Evolutionary conservation across 2,888 invertebrate genomes (phyloP).

Genomic region (Incurvaria masculella): DNA sequence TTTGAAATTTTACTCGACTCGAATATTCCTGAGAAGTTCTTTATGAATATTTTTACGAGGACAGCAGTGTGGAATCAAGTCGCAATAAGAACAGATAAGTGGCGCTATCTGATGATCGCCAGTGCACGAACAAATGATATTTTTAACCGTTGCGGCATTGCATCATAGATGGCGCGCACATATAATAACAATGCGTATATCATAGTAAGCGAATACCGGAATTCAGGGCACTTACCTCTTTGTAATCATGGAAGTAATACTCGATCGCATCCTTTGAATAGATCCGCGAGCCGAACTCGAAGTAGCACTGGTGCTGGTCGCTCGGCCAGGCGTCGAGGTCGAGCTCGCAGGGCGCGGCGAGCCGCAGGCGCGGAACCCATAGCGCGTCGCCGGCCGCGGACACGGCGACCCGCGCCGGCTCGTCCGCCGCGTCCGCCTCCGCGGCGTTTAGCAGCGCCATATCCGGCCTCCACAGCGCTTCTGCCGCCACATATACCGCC

Average conservation of each 20-base stretch:
- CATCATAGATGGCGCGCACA: too few relatives aligned
- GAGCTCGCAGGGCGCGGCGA: slow-evolving; percentile 30
- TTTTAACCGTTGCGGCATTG: not conserved
- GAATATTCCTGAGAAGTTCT: too few relatives aligned
- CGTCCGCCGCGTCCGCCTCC: slow-evolving; percentile 57
- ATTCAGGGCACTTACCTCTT: slow-evolving; percentile 3
- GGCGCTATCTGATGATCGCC: not conserved
- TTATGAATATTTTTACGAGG: too few relatives aligned
- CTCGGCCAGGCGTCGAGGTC: slow-evolving; percentile 68
- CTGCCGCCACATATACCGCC: slow-evolving; percentile 59
- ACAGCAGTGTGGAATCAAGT: too few relatives aligned
- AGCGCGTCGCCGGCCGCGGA: slow-evolving; percentile 60
- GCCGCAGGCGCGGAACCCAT: slow-evolving; percentile 24
- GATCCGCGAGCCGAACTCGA: slow-evolving; percentile 74
- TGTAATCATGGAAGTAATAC: not conserved
- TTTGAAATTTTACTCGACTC: too few relatives aligned
- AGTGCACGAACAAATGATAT: not conserved
- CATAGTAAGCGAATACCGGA: too few relatives aligned
- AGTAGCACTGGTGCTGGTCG: slow-evolving; percentile 64
- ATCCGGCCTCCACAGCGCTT: slow-evolving; percentile 79
- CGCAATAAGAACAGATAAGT: too few relatives aligned
- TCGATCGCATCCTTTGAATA: slow-evolving; percentile 60
- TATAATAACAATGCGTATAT: too few relatives aligned
- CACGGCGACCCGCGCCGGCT: slow-evolving; percentile 65
- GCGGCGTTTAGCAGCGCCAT: slow-evolving; percentile 69